Evolutionary conservation across 2,797 vertebrate species (phyloP).

Genomic region (Hyperoplus lanceolatus): DNA sequence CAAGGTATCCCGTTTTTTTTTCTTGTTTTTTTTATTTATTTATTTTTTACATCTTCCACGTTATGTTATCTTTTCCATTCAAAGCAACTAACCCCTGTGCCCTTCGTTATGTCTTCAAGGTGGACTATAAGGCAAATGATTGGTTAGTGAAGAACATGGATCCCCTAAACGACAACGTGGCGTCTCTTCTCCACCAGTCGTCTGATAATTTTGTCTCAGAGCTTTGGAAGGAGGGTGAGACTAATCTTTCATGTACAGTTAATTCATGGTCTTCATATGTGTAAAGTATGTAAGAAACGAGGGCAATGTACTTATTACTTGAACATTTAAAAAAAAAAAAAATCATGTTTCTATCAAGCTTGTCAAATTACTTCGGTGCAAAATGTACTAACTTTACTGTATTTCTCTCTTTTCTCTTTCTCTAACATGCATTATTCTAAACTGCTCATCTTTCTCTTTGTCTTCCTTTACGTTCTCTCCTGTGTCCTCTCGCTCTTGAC

Average conservation of each 20-base stretch:
- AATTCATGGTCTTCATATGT: background rate
- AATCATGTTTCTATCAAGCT: background rate
- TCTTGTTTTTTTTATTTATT: background rate
- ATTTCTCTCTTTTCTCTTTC: constrained; percentile 51
- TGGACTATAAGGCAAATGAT: constrained; percentile 92
- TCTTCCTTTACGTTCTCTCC: constrained; percentile 57
- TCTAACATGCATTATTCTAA: constrained; percentile 32
- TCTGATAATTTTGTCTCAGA: constrained; percentile 92
- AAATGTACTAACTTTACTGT: constrained; percentile 55
- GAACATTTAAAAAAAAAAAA: background rate
- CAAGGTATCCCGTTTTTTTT: constrained; percentile 81
- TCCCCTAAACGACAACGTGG: constrained; percentile 92
- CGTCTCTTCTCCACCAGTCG: constrained; percentile 92
- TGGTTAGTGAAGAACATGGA: constrained; percentile 98
- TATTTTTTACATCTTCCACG: background rate
- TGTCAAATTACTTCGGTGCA: constrained; percentile 5
- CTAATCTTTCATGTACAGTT: background rate
- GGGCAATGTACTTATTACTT: background rate
- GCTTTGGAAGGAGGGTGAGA: constrained; percentile 94
- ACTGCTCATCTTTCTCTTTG: constrained; percentile 34
- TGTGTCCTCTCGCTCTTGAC: constrained; percentile 36
- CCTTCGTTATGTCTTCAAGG: constrained; percentile 75
- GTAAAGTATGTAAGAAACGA: background rate
- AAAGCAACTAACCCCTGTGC: background rate
- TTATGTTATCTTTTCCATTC: constrained; percentile 2